Evolutionary conservation across 2,113 vertebrate species (phyloP), one percentile per base, ranked within the genome.

Genomic region (cat (Felis catus)): DNA sequence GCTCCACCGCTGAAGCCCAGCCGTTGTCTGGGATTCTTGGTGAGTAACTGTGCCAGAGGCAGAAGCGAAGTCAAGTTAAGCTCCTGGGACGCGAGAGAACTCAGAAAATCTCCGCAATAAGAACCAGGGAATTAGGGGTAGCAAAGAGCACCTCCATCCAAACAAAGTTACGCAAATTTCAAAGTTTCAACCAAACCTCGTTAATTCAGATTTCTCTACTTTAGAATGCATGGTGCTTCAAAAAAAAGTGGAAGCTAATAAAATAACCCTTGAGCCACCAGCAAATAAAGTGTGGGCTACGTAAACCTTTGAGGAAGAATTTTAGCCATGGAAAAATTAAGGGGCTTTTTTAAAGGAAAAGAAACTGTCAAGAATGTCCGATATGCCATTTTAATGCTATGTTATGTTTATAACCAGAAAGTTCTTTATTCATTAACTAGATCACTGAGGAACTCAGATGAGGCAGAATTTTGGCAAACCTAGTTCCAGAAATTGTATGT

Each of bases 1-100:
- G 99, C 99, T 61, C 99, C 98, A 3, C 99, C 99, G 89, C 91
- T 99, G 96, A 99, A 99, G 25, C 99, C 99, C 87, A 99, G 98
- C 51, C 99, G 98, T 33, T 99, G 98, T 71, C 97, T 99, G 48
- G 99, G 99, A 94, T 99, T 99, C 98, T 99, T 99, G 81, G 99
- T 97, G 97, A 99, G 99, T 88, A 99, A 97, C 99, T 99, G 97
- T 55, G 80, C 92, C 65, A 41, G 97, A 91, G 79, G 53, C 55
- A 88, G 25, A 96, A 27, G 78, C 41, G 7, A 33, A 36, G 63
- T 88, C 92, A 33, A 25, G 1, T 85, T 51, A 66, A 76, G 61
- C 45, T 21, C 41, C 39, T 8, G 29, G 25, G 39, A 45, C 9
- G 23, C 3, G 66, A 14, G 1, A 19, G 41, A 80, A 71, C 73